Evolutionary conservation across 2,888 invertebrate genomes (phyloP).

Genomic region (Drosophila pseudotakahashii): DNA sequence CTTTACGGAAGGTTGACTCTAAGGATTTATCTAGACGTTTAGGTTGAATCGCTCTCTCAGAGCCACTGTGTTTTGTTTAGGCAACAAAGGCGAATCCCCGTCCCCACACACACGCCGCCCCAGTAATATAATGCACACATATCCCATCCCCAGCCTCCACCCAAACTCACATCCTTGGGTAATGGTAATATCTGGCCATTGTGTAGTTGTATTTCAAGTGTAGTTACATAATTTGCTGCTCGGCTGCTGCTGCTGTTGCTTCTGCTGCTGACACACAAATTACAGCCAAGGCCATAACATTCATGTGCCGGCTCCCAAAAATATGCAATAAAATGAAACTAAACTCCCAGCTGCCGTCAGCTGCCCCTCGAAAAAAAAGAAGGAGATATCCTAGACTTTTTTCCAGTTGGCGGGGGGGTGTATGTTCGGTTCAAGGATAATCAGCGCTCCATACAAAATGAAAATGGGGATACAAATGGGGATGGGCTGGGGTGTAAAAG

Average conservation of each 20-base stretch:
- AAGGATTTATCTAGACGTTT: constrained; percentile 9
- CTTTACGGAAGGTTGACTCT: background rate
- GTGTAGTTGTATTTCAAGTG: constrained; percentile 65
- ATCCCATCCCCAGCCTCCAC: too few relatives aligned
- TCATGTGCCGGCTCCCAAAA: constrained; percentile 62
- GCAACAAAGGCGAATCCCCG: constrained; percentile 53
- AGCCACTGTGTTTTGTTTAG: constrained; percentile 50
- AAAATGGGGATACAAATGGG: constrained; percentile 16
- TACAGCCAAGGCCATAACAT: constrained; percentile 66
- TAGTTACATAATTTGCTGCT: constrained; percentile 76
- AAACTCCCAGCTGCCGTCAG: constrained; percentile 47
- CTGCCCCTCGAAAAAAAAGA: constrained; percentile 16
- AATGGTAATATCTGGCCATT: constrained; percentile 59
- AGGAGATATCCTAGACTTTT: constrained; percentile 6
- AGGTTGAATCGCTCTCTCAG: constrained; percentile 17
- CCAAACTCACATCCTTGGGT: constrained; percentile 18
- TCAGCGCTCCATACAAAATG: constrained; percentile 47
- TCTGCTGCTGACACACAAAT: constrained; percentile 67
- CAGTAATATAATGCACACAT: constrained; percentile 55
- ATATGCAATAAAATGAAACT: constrained; percentile 60
- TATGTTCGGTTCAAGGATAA: constrained; percentile 34
- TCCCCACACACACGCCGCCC: constrained; percentile 12
- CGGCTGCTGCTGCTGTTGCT: constrained; percentile 42
- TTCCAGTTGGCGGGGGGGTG: background rate
- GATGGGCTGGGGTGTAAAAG: constrained; percentile 32